Percentiles rank a stretch among this genome's conserved stretches.
Conservation (phyloP, 2,113 vertebrate genomes). For the Apodemus speciosus region DNA sequence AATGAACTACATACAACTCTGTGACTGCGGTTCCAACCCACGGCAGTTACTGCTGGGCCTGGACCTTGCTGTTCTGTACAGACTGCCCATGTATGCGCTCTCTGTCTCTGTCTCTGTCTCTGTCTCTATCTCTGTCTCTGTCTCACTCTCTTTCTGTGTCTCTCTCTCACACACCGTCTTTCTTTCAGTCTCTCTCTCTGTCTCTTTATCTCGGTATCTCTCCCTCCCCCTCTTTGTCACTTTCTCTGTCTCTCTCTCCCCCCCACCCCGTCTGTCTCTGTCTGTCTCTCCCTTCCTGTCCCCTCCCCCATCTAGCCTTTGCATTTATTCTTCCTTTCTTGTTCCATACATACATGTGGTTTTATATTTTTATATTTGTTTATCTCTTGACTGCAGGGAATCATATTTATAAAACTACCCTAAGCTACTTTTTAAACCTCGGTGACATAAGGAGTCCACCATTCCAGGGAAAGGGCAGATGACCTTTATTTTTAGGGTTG, state of each 20-base stretch:
- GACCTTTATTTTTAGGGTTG: slow-evolving; percentile 52
- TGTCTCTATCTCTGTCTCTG: background rate
- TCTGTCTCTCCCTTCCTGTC: background rate
- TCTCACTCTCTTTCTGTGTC: background rate
- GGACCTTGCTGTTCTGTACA: background rate
- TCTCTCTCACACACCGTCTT: background rate
- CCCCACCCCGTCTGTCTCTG: background rate
- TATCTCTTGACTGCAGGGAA: slow-evolving; percentile 48
- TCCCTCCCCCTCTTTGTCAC: background rate
- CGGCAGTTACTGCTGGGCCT: no score
- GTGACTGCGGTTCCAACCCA: background rate
- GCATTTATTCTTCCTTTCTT: background rate
- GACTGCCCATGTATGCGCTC: background rate
- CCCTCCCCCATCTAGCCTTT: background rate
- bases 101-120: background rate
- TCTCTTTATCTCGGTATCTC: no score
- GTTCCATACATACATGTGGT: background rate
- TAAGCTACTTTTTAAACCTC: background rate
- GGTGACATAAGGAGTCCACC: slow-evolving; percentile 55
- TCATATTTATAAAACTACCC: slow-evolving; percentile 18
- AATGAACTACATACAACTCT: background rate
- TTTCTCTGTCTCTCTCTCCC: no score
- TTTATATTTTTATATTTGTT: slow-evolving; percentile 52
- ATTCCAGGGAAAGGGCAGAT: slow-evolving; percentile 37
- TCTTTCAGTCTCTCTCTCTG: background rate